Evolutionary conservation across 2,888 invertebrate genomes (phyloP), one percentile per base, ranked within the genome.

Genomic region (Sphaerophoria rueppellii): DNA sequence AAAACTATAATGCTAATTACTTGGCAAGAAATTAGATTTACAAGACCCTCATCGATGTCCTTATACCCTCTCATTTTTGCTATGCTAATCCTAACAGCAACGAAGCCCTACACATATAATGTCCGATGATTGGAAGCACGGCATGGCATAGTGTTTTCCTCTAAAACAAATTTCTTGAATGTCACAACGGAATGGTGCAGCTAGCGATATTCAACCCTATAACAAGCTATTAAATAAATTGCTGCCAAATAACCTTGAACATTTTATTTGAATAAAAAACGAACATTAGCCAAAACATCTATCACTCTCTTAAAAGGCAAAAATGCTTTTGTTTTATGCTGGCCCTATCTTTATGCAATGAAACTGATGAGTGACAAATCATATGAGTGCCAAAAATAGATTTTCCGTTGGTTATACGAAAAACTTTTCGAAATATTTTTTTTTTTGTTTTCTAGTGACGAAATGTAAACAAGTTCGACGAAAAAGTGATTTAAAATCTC

Each of bases 161-260:
- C 24, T 2, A 24, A 24, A 63, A 50, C 43, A 73, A 16, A 57
- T 67, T 40, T 61, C 37, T 63, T 63, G 61, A 77, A 82, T 65
- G 70, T 43, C 55, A 52, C 35, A n/a, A 5, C 40, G 40, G 48
- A 65, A 43, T 65, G 35, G 24, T 52, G 60, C 54, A 77, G 14
- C 14, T n/a, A 6, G 14, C 14, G 16, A 6, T 58, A 16, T 16
- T 54, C 54, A 24, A 69, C 69, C 79, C 54, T 37, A 73, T 7
- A 54, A 5, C 24, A 24, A 24, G 24, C 24, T 24, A 58, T 58
- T 14, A 9, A 54, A 37, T 34, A 43, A 40, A 40, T 12, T 11
- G 61, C 55, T 82, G 82, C 77, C 77, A 82, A 78, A 61, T 69
- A 82, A 63, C 78, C 82, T 78, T 82, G 78, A 82, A 82, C 70